A percentile compares a stretch with the other conserved stretches of the same genome.
Conservation (phyloP, 2,113 vertebrate species). For the Anolis sagrei region DNA sequence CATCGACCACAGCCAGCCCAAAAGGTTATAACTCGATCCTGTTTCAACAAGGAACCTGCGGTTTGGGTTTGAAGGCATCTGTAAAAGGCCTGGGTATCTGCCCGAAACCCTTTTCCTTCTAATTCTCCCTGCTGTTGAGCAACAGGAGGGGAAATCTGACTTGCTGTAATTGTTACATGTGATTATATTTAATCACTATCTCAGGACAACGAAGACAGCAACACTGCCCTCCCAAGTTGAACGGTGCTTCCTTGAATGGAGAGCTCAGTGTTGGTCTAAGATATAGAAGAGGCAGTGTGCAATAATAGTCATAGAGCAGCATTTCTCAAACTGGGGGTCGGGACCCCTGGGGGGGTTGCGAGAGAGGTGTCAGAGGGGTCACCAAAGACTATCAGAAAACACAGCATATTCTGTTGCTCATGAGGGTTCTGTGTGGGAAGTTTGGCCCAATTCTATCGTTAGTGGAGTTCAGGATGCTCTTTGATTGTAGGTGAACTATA, state of each 20-base stretch:
- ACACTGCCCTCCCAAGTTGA: constrained; percentile 29
- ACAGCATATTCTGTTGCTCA: too few relatives aligned
- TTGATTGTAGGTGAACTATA: too few relatives aligned
- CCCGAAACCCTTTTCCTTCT: not conserved
- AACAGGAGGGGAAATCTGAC: constrained; percentile 61
- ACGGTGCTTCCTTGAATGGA: constrained; percentile 24
- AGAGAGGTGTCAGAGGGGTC: too few relatives aligned
- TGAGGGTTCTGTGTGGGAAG: too few relatives aligned
- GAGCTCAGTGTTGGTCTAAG: too few relatives aligned
- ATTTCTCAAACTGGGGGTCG: too few relatives aligned
- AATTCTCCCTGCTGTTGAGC: not conserved
- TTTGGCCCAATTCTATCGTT: too few relatives aligned
- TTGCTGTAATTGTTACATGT: constrained; percentile 60
- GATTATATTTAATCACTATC: constrained; percentile 70
- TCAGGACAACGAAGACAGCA: constrained; percentile 59
- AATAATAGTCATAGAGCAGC: too few relatives aligned
- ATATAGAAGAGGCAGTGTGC: too few relatives aligned
- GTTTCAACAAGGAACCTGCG: not conserved
- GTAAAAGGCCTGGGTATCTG: not conserved
- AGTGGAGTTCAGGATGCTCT: too few relatives aligned
- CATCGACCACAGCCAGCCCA: not conserved
- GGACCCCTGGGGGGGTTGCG: too few relatives aligned
- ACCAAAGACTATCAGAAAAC: too few relatives aligned
- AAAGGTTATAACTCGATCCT: not conserved
- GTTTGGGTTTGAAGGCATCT: constrained; percentile 26